Base-by-base conservation (phyloP, 2,113 vertebrate genomes). In the Nibea coibor region DNA sequence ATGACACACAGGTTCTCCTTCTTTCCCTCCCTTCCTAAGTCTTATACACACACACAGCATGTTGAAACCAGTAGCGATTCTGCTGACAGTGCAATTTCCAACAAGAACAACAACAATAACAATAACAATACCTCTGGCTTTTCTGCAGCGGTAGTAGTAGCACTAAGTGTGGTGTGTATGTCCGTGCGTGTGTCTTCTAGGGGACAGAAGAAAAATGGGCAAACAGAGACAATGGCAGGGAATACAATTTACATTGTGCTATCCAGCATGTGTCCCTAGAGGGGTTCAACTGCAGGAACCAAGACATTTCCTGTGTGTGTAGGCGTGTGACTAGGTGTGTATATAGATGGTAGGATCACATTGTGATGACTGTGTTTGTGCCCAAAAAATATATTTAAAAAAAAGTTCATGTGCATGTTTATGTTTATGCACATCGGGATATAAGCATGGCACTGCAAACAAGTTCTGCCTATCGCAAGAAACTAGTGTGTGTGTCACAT, bases 201-300 rank as follows among this genome's bases (percentile, higher is more conserved):
- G 50, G 68, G 85, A 70, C 77, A 64, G 77, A 90, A 92, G 92
- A 95, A 93, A 93, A 93, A 93, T 92, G 91, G 83, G 89, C 86
- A 90, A 87, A 88, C 82, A 70, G 79, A 94, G 90, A 95, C 92
- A 94, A 94, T 93, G 90, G 89, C 78, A 79, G 53, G 47, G 72
- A 92, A 91, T 91, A 83, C 85, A 94, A 93, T 93, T 91, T 94
- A 91, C 91, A 93, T 92, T 92, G 91, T 88, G 58, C 87, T 76
- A 75, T 86, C 76, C 78, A 73, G 67, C 78, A 75, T 50, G 69
- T 54, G 75, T 91, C 88, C 88, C 87, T 24, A 24, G 84, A 80
- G 87, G 80, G 69, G 57, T 68, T 68, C 72, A 69, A 64, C 72
- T 68, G 76, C 78, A 87, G 80, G 75, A 85, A 75, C 26, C 28